phyloP scores from a whole-genome alignment of 2,797 vertebrate species.

The Leptodactylus fallax region DNA sequence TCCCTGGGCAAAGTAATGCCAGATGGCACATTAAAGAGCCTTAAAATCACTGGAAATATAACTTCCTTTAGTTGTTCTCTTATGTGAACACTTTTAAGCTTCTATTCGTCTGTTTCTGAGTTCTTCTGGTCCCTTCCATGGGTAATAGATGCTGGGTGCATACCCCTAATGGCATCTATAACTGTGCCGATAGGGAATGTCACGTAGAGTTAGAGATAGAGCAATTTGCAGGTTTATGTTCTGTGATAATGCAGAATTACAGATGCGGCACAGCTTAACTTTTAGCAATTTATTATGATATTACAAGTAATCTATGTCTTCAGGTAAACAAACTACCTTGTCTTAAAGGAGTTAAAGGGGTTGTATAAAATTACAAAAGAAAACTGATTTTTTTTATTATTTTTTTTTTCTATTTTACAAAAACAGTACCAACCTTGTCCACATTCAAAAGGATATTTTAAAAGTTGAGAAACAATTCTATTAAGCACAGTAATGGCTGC shows the following conservation, averaged over 20 bases:
- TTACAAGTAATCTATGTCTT: neutral
- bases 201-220: no score
- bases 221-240: neutral
- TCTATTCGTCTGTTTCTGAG: neutral
- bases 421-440: no score
- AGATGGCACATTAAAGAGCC: neutral
- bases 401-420: no score
- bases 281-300: neutral
- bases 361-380: no score
- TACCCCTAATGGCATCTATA: neutral
- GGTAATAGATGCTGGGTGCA: neutral
- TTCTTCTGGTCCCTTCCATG: neutral
- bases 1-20: constrained; percentile 9
- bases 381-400: no score
- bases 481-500: no score
- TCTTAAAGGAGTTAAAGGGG: no score
- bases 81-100: neutral
- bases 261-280: neutral
- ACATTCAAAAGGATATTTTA: no score
- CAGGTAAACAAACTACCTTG: no score
- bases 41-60: constrained; percentile 16
- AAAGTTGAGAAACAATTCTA: no score
- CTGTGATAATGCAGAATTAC: neutral
- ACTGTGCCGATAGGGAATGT: no score
- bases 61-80: neutral